phyloP scores from a whole-genome alignment of 2,888 invertebrate genomes.

The Lepidonotus clava region DNA sequence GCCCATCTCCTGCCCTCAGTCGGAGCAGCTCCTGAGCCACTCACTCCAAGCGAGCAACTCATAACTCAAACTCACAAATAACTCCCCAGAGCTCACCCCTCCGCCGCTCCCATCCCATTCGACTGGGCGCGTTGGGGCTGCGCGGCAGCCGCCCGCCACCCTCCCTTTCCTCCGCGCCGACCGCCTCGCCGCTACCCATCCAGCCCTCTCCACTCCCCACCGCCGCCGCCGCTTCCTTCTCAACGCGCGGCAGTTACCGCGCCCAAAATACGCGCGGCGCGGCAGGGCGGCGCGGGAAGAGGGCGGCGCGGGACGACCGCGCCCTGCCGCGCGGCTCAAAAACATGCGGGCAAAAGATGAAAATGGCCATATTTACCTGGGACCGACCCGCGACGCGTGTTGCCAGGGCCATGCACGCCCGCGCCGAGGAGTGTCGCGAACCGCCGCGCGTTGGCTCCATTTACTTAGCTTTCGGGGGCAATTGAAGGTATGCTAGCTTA shows the following conservation, averaged over 20 bases:
- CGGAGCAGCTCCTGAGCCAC: background rate
- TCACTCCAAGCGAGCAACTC: background rate
- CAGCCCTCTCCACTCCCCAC: background rate
- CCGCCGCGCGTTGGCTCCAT: slow-evolving; percentile 2
- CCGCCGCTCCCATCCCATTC: too few species aligned
- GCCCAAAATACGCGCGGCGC: background rate
- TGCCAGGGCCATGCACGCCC: background rate
- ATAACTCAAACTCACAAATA: slow-evolving; percentile 21
- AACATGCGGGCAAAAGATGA: slow-evolving; percentile 7
- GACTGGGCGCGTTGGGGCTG: too few species aligned
- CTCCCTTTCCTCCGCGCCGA: background rate
- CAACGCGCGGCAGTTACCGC: background rate
- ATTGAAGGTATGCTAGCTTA: slow-evolving; percentile 50
- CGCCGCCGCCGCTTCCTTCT: background rate
- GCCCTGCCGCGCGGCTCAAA: slow-evolving; percentile 5
- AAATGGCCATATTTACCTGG: slow-evolving; percentile 15
- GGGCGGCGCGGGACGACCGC: too few species aligned
- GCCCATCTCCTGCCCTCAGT: background rate
- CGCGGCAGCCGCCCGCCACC: background rate
- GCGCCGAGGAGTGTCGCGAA: background rate
- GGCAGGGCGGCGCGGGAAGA: too few species aligned
- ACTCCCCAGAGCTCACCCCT: background rate
- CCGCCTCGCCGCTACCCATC: background rate
- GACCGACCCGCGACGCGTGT: background rate
- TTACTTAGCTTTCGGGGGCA: slow-evolving; percentile 38